Conservation (phyloP, 1,140 invertebrate species). For the Brachionus sp. region DNA sequence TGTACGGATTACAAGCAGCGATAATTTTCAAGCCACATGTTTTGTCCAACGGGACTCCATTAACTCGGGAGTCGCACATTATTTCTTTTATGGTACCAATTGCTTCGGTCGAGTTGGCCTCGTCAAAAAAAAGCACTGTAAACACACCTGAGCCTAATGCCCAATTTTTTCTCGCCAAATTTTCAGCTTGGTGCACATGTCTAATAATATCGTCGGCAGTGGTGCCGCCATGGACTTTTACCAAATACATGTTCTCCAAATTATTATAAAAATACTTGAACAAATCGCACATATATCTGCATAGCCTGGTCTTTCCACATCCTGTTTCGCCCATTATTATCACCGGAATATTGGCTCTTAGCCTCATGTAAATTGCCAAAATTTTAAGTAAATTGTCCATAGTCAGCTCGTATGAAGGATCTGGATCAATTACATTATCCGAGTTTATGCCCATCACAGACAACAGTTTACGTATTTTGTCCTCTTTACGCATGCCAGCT, state of each 20-base stretch:
- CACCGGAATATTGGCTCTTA: constrained; percentile 54
- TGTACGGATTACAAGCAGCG: constrained; percentile 56
- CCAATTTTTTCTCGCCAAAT: constrained; percentile 48
- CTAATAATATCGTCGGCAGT: constrained; percentile 50
- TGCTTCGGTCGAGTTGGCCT: constrained; percentile 56
- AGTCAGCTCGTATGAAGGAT: constrained; percentile 52
- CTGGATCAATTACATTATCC: neutral
- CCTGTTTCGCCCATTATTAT: constrained; percentile 58
- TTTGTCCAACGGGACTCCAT: constrained; percentile 49
- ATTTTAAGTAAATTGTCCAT: constrained; percentile 57
- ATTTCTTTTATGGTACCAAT: constrained; percentile 56
- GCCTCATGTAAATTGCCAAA: constrained; percentile 54
- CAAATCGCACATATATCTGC: constrained; percentile 24
- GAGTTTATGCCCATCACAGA: constrained; percentile 21
- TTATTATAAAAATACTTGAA: neutral
- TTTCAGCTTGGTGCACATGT: constrained; percentile 51
- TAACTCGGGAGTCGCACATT: constrained; percentile 53
- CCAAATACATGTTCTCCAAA: constrained; percentile 25
- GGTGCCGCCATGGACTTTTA: constrained; percentile 55
- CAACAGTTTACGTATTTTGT: neutral
- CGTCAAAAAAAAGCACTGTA: constrained; percentile 58
- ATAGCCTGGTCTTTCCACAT: constrained; percentile 51
- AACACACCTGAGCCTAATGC: constrained; percentile 48
- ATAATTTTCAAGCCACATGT: constrained; percentile 51
- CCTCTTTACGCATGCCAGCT: neutral